A percentile compares a stretch with the other conserved stretches of the same genome.
Conservation (phyloP, 2,797 vertebrate species). For the Falco concolor region DNA sequence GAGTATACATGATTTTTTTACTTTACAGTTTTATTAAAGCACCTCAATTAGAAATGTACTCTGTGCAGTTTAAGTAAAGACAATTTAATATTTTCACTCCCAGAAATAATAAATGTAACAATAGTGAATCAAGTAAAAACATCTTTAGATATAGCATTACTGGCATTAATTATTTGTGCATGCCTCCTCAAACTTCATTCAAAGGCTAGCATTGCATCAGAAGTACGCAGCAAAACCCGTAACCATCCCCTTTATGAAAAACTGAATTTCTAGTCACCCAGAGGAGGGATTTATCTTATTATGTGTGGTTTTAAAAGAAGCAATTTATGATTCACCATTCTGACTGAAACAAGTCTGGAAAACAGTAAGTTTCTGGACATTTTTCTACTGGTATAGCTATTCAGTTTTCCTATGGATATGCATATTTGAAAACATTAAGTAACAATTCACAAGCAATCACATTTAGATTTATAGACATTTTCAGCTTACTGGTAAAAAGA, state of each 20-base stretch:
- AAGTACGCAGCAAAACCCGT: not conserved
- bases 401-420: constrained; percentile 76
- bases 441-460: constrained; percentile 81
- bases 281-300: constrained; percentile 66
- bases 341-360: constrained; percentile 51
- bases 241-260: constrained; percentile 3
- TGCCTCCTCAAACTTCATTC: not conserved
- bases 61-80: not conserved
- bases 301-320: constrained; percentile 56
- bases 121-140: not conserved
- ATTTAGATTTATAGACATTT: constrained; percentile 79
- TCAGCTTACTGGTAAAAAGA: constrained; percentile 80
- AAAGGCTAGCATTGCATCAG: not conserved
- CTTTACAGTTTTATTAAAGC: not conserved
- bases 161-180: not conserved
- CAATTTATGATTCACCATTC: constrained; percentile 63
- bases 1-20: not conserved
- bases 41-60: not conserved
- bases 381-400: constrained; percentile 49
- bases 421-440: constrained; percentile 81
- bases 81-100: not conserved
- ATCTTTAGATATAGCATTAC: not conserved
- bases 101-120: not conserved
- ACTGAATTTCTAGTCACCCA: constrained; percentile 42
- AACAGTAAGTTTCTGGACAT: constrained; percentile 41